These are phyloP conservation scores for Solea solea DNA, from an alignment of 2,113 vertebrate species.

Conservation along the genomic window DNA sequence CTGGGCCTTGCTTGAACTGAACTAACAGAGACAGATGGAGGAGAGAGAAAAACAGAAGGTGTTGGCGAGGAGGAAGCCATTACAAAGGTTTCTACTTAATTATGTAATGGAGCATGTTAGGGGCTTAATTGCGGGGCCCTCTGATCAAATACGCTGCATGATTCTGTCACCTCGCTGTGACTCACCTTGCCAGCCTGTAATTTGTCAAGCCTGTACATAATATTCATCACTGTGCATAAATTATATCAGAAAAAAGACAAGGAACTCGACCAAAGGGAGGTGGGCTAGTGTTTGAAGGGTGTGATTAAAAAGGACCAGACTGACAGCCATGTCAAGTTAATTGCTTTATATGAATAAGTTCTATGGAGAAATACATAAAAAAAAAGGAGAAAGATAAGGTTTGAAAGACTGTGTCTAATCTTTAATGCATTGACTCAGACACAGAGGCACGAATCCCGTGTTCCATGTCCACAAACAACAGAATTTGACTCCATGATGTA, in stretches of 20 bases:
- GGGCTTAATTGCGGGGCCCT: slow-evolving; percentile 56
- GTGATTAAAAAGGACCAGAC: slow-evolving; percentile 56
- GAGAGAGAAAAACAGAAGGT: slow-evolving; percentile 52
- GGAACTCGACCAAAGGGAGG: slow-evolving; percentile 46
- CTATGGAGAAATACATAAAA: slow-evolving; percentile 29
- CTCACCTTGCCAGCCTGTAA: slow-evolving; percentile 11
- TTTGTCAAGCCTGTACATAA: slow-evolving; percentile 31
- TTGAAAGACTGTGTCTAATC: slow-evolving; percentile 19
- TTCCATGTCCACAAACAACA: too few relatives aligned
- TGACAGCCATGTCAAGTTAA: slow-evolving; percentile 56
- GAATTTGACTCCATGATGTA: slow-evolving; percentile 32
- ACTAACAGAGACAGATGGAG: slow-evolving; percentile 53
- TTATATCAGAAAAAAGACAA: slow-evolving; percentile 37
- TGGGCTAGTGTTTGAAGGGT: slow-evolving; percentile 37
- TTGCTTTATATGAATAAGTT: slow-evolving; percentile 65
- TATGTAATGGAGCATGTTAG: slow-evolving; percentile 68
- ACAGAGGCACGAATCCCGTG: slow-evolving; percentile 31
- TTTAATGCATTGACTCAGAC: slow-evolving; percentile 26
- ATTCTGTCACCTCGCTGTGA: slow-evolving; percentile 21
- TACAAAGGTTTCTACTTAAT: slow-evolving; percentile 52
- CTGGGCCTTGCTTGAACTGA: slow-evolving; percentile 1
- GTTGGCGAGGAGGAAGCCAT: slow-evolving; percentile 41
- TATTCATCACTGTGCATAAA: slow-evolving; percentile 39
- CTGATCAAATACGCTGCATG: slow-evolving; percentile 45
- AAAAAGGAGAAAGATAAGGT: slow-evolving; percentile 34